These are phyloP conservation scores for Turdus rufiventris DNA, from an alignment of 2,113 vertebrate species.

Conservation along the genomic window DNA sequence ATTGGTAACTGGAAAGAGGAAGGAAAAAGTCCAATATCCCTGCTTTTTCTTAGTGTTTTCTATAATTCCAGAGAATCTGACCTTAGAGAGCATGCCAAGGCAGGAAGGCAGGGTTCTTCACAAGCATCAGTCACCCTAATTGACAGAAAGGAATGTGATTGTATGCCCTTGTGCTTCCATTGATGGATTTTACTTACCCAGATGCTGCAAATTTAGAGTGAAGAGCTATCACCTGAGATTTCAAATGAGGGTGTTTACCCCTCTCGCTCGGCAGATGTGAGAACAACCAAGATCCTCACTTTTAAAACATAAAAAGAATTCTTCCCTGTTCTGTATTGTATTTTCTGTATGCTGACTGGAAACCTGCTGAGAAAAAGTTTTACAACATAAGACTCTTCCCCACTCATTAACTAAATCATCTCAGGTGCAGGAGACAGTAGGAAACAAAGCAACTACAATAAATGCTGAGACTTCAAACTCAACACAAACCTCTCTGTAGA, in stretches of 20 bases:
- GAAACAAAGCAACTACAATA: not conserved
- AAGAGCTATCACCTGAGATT: not conserved
- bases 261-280: not conserved
- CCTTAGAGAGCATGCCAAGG: not conserved
- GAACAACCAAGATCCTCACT: not conserved
- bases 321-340: not conserved
- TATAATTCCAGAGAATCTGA: not conserved
- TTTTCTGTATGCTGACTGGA: not conserved
- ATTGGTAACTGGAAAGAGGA: not conserved
- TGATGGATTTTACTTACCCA: not conserved
- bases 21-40: not conserved
- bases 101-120: not conserved
- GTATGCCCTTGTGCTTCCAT: not conserved
- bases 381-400: not conserved
- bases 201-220: not conserved
- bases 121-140: not conserved
- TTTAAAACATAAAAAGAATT: not conserved
- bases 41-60: not conserved
- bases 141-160: constrained; percentile 12
- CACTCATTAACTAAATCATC: not conserved
- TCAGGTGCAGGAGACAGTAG: not conserved
- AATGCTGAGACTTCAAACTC: not conserved
- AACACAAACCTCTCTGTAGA: not conserved
- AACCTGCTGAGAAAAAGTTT: not conserved
- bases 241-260: not conserved